Evolutionary conservation across 2,888 invertebrate species (phyloP), one percentile per base, ranked within the genome.

Genomic region (Saturnia japonica): DNA sequence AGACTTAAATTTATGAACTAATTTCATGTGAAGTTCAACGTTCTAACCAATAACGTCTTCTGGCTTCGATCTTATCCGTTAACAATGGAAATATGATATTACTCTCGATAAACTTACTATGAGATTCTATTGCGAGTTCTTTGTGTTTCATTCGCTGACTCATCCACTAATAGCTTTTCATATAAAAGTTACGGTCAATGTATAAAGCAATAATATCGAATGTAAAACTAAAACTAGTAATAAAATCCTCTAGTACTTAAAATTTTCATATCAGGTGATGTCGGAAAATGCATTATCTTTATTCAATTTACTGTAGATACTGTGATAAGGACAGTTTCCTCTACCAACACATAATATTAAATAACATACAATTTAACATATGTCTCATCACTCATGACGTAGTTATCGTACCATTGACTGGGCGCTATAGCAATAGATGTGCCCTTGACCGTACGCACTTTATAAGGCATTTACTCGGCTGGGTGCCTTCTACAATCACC

Each of bases 11-110:
- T 69, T 72, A 60, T 45, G 28, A 67, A 34, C 71, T 57, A 60
- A 60, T 67, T 16, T 70, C 72, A 72, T 72, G 40, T 1, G 19
- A 67, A 22, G 45, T 70, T 73, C 7, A 6, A 9, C 9, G 71
- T 72, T 76, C 54, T 54, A 54, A 9, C 2, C 22, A 54, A 22
- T 54, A 22, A 54, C 12, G 22, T 54, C 54, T 22, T 0, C 22
- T 22, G 11, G 22, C 54, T 54, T 54, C 54, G 54, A 54, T 54
- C 54, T 22, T 54, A n/a, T n/a, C 54, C 54, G n/a, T 22, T n/a
- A 22, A 54, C 54, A 54, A 54, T 54, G 22, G 54, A 54, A 54
- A 54, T 54, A 54, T 54, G 11, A 54, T 54, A 54, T 54, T 54
- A n/a, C 54, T 54, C 54, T 7, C 11, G 54, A 22, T 54, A 54